Evolutionary conservation across 2,888 invertebrate genomes (phyloP).

Genomic region (Xestia rhomboidea): DNA sequence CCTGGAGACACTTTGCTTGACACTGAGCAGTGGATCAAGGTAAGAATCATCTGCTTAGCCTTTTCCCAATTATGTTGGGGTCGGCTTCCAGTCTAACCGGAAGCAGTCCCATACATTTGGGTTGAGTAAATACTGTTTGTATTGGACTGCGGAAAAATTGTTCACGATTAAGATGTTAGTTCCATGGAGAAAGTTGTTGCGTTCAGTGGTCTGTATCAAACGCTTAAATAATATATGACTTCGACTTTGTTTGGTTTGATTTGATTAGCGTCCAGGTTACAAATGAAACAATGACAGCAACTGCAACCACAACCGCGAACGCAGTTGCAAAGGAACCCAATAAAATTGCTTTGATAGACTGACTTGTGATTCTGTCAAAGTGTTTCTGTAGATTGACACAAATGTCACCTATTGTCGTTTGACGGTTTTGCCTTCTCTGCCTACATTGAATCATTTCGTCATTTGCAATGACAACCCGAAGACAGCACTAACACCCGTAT

Average conservation of each 20-base stretch:
- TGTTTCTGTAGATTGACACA: not conserved
- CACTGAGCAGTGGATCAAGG: slow-evolving; percentile 89
- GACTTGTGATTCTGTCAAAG: not conserved
- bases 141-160: too few species aligned
- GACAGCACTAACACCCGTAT: not conserved
- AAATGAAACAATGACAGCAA: not conserved
- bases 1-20: slow-evolving; percentile 88
- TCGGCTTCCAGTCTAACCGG: too few species aligned
- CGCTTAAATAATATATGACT: too few species aligned
- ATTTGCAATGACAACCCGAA: not conserved
- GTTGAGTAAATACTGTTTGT: too few species aligned
- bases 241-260: too few species aligned
- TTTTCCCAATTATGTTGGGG: too few species aligned
- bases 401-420: not conserved
- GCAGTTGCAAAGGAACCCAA: not conserved
- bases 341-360: not conserved
- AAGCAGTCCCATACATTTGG: too few species aligned
- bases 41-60: slow-evolving; percentile 53
- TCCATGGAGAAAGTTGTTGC: too few species aligned
- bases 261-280: too few species aligned
- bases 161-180: too few species aligned
- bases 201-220: too few species aligned
- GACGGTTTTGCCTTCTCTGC: not conserved
- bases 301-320: not conserved
- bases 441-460: not conserved